Evolutionary conservation across 1,140 invertebrate genomes (phyloP), one percentile per base, ranked within the genome.

Genomic region (Papilio helenus): DNA sequence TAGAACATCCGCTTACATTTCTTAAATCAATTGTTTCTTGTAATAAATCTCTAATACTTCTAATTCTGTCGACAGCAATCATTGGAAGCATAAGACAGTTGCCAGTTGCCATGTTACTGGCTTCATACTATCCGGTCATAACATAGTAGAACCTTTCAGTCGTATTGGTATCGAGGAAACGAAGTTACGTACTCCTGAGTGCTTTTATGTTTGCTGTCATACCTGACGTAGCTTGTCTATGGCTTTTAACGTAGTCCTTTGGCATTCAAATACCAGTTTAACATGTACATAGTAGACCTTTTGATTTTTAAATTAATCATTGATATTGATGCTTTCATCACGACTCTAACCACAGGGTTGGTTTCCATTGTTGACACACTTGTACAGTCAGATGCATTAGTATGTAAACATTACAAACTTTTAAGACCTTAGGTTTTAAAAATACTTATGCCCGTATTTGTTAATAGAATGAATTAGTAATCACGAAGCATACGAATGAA

Each of bases 171-270:
- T 65, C 61, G 58, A n/a, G 23, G 61, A 65, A 65, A 65, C n/a
- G 61, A 65, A 65, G 61, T 65, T 65, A 65, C 10, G 26, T 26
- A 65, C 61, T 65, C 61, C 61, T 65, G 61, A 65, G 61, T 65
- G 61, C 61, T 65, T 65, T 65, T 65, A 26, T 65, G 61, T 65
- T 61, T 61, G 20, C 55, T 61, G 10, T 61, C n/a, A 26, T 23
- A 3, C 20, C 55, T 23, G 10, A 34, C 34, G 34, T 34, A 34
- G 44, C 12, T 3, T 1, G 9, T 61, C 0, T 26, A 61, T 26
- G 58, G 58, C 58, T 65, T 65, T 65, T 29, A 65, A 65, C 61
- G 0, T 29, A 29, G 26, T 65, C 61, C 61, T 65, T 65, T 65
- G 61, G 26, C 61, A 65, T 65, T 65, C 23, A 14, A 34, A 61